Base-by-base conservation (phyloP, 2,888 invertebrate genomes). In the Atherix ibis region DNA sequence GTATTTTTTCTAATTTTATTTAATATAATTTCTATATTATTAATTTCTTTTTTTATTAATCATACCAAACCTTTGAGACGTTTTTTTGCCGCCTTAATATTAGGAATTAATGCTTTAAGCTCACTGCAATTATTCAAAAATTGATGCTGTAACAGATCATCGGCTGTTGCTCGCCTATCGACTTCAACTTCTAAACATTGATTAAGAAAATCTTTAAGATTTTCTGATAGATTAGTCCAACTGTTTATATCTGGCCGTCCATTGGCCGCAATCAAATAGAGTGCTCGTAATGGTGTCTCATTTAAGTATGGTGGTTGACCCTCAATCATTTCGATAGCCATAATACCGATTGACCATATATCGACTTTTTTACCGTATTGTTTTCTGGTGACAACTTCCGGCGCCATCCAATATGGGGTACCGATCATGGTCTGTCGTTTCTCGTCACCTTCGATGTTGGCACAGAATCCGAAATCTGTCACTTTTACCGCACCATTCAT, bases 331-430 rank as follows among this genome's bases (percentile, higher is more conserved):
- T 62, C 62, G 36, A 97, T 89, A 2, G 89, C 88, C 94, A 97
- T 94, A 41, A 97, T 95, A n/a, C 92, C 92, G 36, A 95, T 66
- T 0, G 89, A 89, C 91, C 91, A 89, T 25, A 89, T 83, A 53
- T 91, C 91, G 1, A 91, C 80, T 49, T 88, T 88, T 52, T 87
- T 88, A 8, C 91, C 92, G 48, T 94, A 94, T 47, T 88, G 83
- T 52, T 92, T 89, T 41, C 91, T 68, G 1, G 85, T 87, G 0
- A 88, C 87, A 1, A 89, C 85, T 59, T 91, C 91, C 0, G 94
- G 94, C 0, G 94, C 91, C 94, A 95, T 95, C 95, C 92, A 92
- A 51, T 91, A 94, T 0, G 92, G 92, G 0, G 94, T 94, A n/a
- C 94, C 92, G 1, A 92, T 92, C 87, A 94, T 88, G 0, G 94